Evolutionary conservation across 1,140 invertebrate genomes (phyloP), one percentile per base, ranked within the genome.

Genomic region (Drosophila parabipectinata): DNA sequence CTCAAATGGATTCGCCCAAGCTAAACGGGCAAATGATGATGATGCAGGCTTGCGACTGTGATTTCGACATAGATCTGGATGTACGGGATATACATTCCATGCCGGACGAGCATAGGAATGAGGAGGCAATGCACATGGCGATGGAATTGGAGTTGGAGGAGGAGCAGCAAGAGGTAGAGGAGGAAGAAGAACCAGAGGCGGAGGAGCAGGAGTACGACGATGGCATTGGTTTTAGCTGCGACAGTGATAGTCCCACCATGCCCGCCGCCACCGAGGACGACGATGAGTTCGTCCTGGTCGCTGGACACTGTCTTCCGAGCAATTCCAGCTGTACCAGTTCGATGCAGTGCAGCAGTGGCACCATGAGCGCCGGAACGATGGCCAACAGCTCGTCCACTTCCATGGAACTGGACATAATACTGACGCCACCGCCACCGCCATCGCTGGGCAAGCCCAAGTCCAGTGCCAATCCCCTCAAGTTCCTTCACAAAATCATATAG

Each of bases 181-280:
- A 45, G 10, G 48, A 47, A 0, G 55, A 57, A 4, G 41, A 61
- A 0, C 52, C 39, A 6, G 62, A 62, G 10, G 54, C 37, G 0
- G 54, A 45, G 18, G 18, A 28, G 21, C 48, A 85, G 45, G 85
- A 82, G 7, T 74, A 72, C 45, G 83, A 90, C 32, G 80, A 90
- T 59, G 85, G 85, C 30, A 90, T 89, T 44, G 85, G 85, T n/a
- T 90, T 90, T 28, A 89, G 84, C 15, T 89, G 77, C 53, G 85
- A 84, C 69, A 89, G 85, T 45, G 84, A 89, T 55, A 85, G 81
- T 10, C 77, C 66, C 28, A 82, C 66, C 18, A 51, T 72, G 21
- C 56, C 73, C 14, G 44, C 44, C 44, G 9, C 44, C 44, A 24
- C 21, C 44, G 79, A 74, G 3, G 55, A 47, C 6, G 62, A 80